Conservation (phyloP, 2,888 invertebrate genomes). For the Anthophora plumipes region DNA sequence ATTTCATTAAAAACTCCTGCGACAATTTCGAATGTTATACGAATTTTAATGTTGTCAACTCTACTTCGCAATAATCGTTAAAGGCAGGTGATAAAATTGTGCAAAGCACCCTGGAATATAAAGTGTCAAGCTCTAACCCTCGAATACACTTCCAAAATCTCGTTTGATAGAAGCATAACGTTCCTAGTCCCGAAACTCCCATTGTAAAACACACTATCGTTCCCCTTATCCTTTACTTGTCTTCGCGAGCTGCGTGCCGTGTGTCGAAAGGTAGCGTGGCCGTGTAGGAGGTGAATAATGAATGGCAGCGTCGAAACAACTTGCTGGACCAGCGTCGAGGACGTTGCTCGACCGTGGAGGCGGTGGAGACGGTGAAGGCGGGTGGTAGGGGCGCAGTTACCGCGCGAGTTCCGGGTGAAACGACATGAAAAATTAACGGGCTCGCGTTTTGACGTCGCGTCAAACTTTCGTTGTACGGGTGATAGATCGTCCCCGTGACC, state of each 20-base stretch:
- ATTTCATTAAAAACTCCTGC: too few relatives aligned
- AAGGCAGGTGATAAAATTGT: too few relatives aligned
- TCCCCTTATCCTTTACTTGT: slow-evolving; percentile 17
- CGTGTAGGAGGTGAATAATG: slow-evolving; percentile 78
- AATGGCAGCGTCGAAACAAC: slow-evolving; percentile 76
- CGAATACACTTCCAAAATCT: background rate
- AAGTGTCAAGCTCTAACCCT: background rate
- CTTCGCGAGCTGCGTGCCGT: slow-evolving; percentile 60
- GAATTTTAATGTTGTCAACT: too few relatives aligned
- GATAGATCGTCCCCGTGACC: slow-evolving; percentile 76
- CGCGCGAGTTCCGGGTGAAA: slow-evolving; percentile 71
- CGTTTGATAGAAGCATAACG: background rate
- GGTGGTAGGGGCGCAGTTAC: slow-evolving; percentile 53
- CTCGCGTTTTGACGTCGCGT: slow-evolving; percentile 79
- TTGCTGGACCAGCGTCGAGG: slow-evolving; percentile 73
- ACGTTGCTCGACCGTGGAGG: slow-evolving; percentile 43
- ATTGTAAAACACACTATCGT: slow-evolving; percentile 26
- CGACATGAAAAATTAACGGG: slow-evolving; percentile 81
- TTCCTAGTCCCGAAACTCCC: background rate
- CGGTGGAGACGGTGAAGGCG: slow-evolving; percentile 18
- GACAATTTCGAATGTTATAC: too few relatives aligned
- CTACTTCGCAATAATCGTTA: too few relatives aligned
- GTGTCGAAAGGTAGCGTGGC: slow-evolving; percentile 72
- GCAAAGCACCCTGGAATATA: too few relatives aligned
- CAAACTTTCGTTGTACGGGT: slow-evolving; percentile 80